Evolutionary conservation across 2,888 invertebrate species (phyloP), one percentile per base, ranked within the genome.

Genomic region (Dasysyrphus albostriatus): DNA sequence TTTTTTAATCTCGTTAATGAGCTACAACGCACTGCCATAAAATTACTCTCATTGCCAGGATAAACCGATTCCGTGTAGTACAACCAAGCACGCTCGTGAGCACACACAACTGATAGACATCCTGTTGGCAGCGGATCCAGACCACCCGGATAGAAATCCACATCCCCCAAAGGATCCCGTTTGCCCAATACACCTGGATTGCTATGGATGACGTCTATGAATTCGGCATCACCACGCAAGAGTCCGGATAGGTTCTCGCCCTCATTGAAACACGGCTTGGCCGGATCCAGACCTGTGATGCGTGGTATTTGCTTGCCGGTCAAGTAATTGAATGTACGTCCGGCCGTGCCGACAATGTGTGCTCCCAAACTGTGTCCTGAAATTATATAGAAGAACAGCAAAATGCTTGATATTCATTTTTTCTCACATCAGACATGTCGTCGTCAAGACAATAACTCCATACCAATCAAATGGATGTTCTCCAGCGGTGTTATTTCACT

Each of bases 281-380:
- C 92, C 3, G 92, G 93, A 89, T 92, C 92, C n/a, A 92, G 83
- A 6, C 91, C 92, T 0, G 92, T 93, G 47, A 92, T 92, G 12
- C 92, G 90, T 9, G 90, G 89, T 29, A 92, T 89, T 8, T 88
- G 29, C 56, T 90, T 88, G 5, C 89, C 89, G 1, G 92, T 91
- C 4, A 90, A 69, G 1, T 88, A 75, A 37, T 82, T 89, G 58
- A 92, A 93, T 12, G 89, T 88, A 12, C 91, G 89, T 0, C 91
- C 93, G 5, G 92, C 92, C 0, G 88, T 72, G 16, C 92, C 92
- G 88, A 90, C 90, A 42, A 92, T 92, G 70, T 92, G 93, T 1
- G 92, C 92, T 7, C 92, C 92, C 73, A 92, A 67, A 14, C 49
- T 49, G 8, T 44, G 39, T 34, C 75, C n/a, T 51, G 0, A n/a